Percentiles rank a stretch among this genome's conserved stretches.
Conservation (phyloP, 2,888 invertebrate species). For the Limnephilus lunatus region DNA sequence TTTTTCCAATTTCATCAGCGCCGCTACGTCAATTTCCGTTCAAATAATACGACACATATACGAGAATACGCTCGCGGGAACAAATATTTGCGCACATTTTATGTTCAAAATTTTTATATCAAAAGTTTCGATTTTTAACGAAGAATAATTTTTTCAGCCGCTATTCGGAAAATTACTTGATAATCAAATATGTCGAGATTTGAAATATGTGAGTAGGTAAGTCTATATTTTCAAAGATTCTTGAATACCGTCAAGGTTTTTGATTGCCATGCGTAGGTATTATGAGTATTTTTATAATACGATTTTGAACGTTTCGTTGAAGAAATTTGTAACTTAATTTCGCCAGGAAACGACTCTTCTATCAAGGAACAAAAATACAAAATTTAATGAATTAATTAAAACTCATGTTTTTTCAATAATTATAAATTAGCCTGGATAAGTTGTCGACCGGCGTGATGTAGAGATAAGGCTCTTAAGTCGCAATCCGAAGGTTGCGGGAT, state of each 20-base stretch:
- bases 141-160: not conserved
- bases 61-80: not conserved
- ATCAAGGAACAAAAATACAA: not conserved
- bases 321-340: not conserved
- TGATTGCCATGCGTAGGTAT: not conserved
- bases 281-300: not conserved
- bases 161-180: not conserved
- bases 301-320: not conserved
- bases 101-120: not conserved
- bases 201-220: not conserved
- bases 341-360: not conserved
- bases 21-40: constrained; percentile 30
- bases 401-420: not conserved
- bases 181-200: not conserved
- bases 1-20: constrained; percentile 30
- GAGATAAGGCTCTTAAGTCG: too few relatives aligned
- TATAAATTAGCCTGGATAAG: not conserved
- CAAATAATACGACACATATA: constrained; percentile 29
- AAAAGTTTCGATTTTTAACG: constrained; percentile 11
- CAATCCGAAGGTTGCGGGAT: too few relatives aligned
- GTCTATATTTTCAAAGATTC: not conserved
- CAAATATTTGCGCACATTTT: not conserved
- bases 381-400: not conserved
- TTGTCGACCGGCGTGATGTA: too few relatives aligned
- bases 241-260: not conserved